Conservation (phyloP, 2,797 vertebrate species). For the Halcyon smyrnensis region DNA sequence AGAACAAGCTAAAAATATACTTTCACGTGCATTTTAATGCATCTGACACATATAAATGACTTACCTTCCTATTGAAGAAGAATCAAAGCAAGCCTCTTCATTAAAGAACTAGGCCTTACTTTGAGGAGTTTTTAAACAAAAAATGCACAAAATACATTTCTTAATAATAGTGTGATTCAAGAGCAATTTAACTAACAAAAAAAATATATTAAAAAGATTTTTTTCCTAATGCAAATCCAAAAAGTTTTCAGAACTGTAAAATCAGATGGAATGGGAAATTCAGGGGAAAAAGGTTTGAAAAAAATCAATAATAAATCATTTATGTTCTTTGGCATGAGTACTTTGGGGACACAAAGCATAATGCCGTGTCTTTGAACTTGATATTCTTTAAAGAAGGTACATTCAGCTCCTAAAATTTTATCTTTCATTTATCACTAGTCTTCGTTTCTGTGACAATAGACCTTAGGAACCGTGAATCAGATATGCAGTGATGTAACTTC, state of each 20-base stretch:
- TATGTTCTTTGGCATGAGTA: background rate
- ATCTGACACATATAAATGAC: background rate
- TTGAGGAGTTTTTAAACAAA: background rate
- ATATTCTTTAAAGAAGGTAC: background rate
- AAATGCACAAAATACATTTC: background rate
- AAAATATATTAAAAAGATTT: background rate
- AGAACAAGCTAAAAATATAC: background rate
- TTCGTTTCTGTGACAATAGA: slow-evolving; percentile 41
- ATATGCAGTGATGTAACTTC: background rate
- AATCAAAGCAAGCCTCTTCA: background rate
- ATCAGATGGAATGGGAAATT: background rate
- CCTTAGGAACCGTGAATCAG: background rate
- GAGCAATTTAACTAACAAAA: background rate
- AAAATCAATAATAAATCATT: background rate
- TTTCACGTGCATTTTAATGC: background rate
- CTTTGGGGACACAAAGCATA: background rate
- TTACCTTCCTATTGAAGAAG: background rate
- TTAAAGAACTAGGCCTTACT: background rate
- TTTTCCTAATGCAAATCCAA: background rate
- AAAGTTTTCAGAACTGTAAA: background rate
- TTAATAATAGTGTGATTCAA: background rate
- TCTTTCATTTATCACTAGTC: background rate
- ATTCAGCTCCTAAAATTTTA: background rate
- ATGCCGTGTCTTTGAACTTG: background rate
- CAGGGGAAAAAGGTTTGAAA: background rate